These are phyloP conservation scores for Benitochromis conjunctus DNA, from an alignment of 2,113 vertebrate genomes.

Conservation along the genomic window DNA sequence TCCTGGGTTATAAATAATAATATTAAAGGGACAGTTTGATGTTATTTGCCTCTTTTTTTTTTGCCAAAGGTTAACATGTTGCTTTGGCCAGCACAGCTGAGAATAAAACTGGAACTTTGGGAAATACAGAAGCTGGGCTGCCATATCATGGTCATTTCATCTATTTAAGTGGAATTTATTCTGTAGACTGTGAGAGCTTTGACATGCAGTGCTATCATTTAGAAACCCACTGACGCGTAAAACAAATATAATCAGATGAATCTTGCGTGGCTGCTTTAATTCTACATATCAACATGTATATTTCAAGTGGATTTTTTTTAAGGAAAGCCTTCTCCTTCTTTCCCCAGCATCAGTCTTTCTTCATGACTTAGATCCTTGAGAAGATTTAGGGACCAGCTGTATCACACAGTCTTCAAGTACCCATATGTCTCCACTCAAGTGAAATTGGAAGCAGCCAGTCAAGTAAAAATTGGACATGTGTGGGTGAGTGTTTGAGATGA, in stretches of 20 bases:
- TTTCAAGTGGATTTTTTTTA: neutral
- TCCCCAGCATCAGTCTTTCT: neutral
- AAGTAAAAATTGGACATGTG: neutral
- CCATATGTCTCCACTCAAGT: constrained; percentile 28
- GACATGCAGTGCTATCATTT: neutral
- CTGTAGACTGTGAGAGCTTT: neutral
- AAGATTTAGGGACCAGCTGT: constrained; percentile 26
- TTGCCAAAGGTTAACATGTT: neutral
- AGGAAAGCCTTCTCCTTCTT: neutral
- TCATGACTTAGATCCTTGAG: neutral
- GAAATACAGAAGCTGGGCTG: neutral
- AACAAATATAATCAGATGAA: neutral
- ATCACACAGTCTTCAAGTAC: constrained; percentile 20
- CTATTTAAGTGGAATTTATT: neutral
- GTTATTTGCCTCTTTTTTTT: neutral
- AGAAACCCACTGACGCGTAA: neutral
- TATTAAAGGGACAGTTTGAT: neutral
- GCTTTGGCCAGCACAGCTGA: neutral
- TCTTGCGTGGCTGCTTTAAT: neutral
- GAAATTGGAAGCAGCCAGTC: constrained; percentile 1
- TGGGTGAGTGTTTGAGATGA: neutral
- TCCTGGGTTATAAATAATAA: neutral
- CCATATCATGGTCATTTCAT: neutral
- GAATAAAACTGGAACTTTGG: neutral
- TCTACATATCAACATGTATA: neutral